Conservation (phyloP, 2,113 vertebrate genomes). For the Parus major region DNA sequence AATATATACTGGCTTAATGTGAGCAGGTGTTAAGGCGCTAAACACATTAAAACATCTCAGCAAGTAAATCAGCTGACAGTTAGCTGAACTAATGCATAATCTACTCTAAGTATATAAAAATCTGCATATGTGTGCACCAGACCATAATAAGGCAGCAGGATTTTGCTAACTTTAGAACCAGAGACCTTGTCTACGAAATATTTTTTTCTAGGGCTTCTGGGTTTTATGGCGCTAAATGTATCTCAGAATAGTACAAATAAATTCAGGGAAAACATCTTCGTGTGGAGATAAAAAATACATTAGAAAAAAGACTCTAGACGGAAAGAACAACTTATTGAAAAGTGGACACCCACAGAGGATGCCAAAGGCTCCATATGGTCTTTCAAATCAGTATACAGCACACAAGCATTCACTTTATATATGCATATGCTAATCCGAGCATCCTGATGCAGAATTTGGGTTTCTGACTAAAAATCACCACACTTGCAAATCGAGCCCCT, state of each 20-base stretch:
- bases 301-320: neutral
- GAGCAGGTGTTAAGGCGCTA: neutral
- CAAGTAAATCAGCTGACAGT: neutral
- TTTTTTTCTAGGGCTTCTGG: neutral
- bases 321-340: neutral
- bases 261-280: neutral
- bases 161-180: neutral
- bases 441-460: neutral
- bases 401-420: neutral
- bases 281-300: neutral
- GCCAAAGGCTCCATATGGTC: neutral
- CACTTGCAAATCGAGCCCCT: neutral
- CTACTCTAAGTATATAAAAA: neutral
- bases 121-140: neutral
- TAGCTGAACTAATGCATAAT: neutral
- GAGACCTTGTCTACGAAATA: neutral
- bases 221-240: neutral
- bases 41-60: neutral
- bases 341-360: neutral
- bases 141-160: neutral
- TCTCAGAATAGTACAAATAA: neutral
- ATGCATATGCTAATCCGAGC: neutral
- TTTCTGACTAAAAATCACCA: slow-evolving; percentile 10
- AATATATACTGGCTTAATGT: neutral
- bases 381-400: neutral